Evolutionary conservation across 2,797 vertebrate genomes (phyloP), one percentile per base, ranked within the genome.

Genomic region (Denticeps clupeoides): DNA sequence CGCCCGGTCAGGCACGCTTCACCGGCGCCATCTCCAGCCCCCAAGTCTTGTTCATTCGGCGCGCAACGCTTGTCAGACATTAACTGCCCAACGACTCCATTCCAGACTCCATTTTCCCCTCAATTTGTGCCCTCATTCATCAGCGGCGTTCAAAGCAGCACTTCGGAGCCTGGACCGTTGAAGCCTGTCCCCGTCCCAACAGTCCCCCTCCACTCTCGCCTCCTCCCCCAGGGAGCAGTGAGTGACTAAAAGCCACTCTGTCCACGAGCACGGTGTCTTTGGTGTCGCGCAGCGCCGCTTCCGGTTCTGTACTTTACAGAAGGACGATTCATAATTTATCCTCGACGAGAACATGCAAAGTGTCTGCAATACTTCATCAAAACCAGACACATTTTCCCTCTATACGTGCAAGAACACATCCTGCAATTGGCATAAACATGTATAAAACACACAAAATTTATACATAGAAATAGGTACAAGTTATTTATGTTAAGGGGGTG

Each of bases 281-380:
- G 48, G 26, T 25, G 13, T 48, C 37, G 46, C 46, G 38, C 15
- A 48, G 15, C 32, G 11, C n/a, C 2, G 13, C 13, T 33, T 31
- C 19, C 10, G 16, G 15, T 16, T 32, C 3, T 33, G 37, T 23
- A 7, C 21, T 25, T 11, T 26, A 8, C 43, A 29, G n/a, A 16
- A 19, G 16, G 26, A 31, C 15, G 18, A 29, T 19, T 12, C n/a
- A n/a, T n/a, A n/a, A n/a, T n/a, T n/a, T n/a, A n/a, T n/a, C n/a
- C n/a, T n/a, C n/a, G n/a, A n/a, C n/a, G n/a, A n/a, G n/a, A n/a
- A n/a, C n/a, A n/a, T n/a, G n/a, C n/a, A n/a, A n/a, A n/a, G n/a
- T n/a, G n/a, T n/a, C n/a, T n/a, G n/a, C n/a, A n/a, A n/a, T n/a
- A n/a, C n/a, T n/a, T n/a, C n/a, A n/a, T n/a, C n/a, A n/a, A n/a